Conservation (phyloP, 1,140 invertebrate genomes). For the Bradynema listronoti region DNA sequence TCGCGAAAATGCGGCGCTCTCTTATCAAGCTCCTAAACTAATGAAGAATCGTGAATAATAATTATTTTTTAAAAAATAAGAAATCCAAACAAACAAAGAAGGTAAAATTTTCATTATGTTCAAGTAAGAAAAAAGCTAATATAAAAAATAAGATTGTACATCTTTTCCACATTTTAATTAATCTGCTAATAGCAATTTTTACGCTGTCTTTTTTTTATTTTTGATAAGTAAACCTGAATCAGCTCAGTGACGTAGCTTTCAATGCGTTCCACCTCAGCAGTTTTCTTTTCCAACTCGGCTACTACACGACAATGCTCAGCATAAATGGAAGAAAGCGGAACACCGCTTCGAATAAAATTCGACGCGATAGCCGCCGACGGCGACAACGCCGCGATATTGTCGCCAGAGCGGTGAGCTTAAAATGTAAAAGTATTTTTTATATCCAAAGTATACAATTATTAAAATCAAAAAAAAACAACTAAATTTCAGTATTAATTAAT, state of each 20-base stretch:
- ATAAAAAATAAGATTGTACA: too few species aligned
- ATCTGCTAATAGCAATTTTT: too few species aligned
- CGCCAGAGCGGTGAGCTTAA: conserved; percentile 19
- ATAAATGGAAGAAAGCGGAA: conserved; percentile 29
- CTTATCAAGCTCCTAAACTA: conserved; percentile 21
- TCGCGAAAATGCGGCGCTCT: conserved; percentile 27
- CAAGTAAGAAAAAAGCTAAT: too few species aligned
- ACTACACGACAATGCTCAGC: conserved; percentile 35
- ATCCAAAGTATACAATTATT: background rate
- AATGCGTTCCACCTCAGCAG: conserved; percentile 10
- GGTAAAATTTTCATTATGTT: too few species aligned
- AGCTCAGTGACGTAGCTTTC: conserved; percentile 29
- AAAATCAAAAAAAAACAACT: conserved; percentile 8
- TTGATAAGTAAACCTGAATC: conserved; percentile 24
- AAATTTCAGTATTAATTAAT: conserved; percentile 25
- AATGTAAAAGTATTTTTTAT: background rate
- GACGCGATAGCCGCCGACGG: conserved; percentile 29
- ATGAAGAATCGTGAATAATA: too few species aligned
- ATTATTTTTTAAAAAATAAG: background rate
- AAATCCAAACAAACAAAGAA: background rate
- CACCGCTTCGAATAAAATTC: conserved; percentile 30
- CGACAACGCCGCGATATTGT: conserved; percentile 26
- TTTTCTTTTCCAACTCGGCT: conserved; percentile 32
- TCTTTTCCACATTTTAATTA: too few species aligned
- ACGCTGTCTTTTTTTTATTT: too few species aligned